Evolutionary conservation across 2,113 vertebrate species (phyloP).

Genomic region (Proteles cristata): DNA sequence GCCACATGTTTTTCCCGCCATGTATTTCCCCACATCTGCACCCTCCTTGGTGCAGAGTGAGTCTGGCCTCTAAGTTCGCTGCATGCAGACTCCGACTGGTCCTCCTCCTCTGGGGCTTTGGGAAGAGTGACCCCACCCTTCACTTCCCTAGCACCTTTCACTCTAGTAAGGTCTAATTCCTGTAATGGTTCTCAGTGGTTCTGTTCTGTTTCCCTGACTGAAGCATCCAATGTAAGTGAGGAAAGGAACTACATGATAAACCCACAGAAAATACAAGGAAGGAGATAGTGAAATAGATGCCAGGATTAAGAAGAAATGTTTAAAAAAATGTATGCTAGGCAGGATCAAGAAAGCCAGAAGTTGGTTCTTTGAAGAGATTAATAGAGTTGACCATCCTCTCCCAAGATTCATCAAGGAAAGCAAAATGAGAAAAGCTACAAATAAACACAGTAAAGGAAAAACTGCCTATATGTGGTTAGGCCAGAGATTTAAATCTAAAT

Average conservation of each 20-base stretch:
- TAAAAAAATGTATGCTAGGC: background rate
- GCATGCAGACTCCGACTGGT: background rate
- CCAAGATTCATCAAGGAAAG: background rate
- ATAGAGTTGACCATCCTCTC: background rate
- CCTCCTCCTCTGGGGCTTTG: too few species aligned
- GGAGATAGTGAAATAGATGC: background rate
- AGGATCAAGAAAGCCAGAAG: background rate
- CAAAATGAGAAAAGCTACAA: background rate
- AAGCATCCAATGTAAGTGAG: background rate
- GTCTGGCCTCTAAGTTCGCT: background rate
- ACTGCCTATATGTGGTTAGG: background rate
- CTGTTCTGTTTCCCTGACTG: background rate
- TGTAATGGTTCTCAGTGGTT: background rate
- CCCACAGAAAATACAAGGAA: background rate
- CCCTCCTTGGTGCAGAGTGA: accelerated
- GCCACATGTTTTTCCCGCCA: too few species aligned
- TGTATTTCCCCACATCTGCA: too few species aligned
- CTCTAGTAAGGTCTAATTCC: background rate
- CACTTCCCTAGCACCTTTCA: background rate
- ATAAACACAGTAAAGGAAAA: background rate
- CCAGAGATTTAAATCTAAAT: background rate
- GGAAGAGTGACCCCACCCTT: too few species aligned
- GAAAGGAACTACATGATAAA: background rate
- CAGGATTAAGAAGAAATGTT: background rate
- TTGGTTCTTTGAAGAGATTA: background rate